Percentiles rank a stretch among this genome's conserved stretches.
Evolutionary conservation across 2,888 invertebrate species (phyloP).

Genomic region (Hybos culiciformis): DNA sequence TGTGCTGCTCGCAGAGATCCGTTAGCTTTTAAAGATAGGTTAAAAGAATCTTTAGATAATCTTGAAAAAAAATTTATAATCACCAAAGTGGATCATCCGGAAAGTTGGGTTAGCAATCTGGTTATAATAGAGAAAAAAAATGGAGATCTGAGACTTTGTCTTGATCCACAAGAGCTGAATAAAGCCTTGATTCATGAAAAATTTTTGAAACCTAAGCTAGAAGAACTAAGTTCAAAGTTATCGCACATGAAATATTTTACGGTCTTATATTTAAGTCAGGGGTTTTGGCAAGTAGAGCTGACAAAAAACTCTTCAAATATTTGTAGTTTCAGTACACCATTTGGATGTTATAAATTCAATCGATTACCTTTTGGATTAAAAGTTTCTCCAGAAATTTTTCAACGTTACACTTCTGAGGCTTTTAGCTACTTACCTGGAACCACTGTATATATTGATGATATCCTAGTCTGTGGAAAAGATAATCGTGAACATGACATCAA

Average conservation of each 20-base stretch:
- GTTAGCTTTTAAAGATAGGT: conserved; percentile 5
- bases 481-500: conserved; percentile 15
- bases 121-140: conserved; percentile 11
- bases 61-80: conserved; percentile 4
- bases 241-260: conserved; percentile 5
- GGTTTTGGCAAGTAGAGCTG: background rate
- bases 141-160: conserved; percentile 12
- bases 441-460: conserved; percentile 23
- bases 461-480: conserved; percentile 13
- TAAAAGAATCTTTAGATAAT: conserved; percentile 2
- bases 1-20: conserved; percentile 3
- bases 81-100: conserved; percentile 4
- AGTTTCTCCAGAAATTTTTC: conserved; percentile 19
- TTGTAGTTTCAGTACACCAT: background rate
- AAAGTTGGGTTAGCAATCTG: conserved; percentile 7
- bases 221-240: conserved; percentile 14
- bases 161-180: conserved; percentile 14
- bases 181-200: conserved; percentile 7
- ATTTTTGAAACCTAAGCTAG: conserved; percentile 15
- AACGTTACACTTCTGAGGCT: conserved; percentile 14
- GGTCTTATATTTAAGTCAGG: background rate
- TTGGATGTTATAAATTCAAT: background rate
- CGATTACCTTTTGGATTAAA: conserved; percentile 12
- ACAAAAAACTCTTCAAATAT: background rate
- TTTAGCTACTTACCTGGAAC: conserved; percentile 18